These are phyloP conservation scores for Acanthopagrus latus DNA, from an alignment of 2,797 vertebrate species.

Conservation along the genomic window DNA sequence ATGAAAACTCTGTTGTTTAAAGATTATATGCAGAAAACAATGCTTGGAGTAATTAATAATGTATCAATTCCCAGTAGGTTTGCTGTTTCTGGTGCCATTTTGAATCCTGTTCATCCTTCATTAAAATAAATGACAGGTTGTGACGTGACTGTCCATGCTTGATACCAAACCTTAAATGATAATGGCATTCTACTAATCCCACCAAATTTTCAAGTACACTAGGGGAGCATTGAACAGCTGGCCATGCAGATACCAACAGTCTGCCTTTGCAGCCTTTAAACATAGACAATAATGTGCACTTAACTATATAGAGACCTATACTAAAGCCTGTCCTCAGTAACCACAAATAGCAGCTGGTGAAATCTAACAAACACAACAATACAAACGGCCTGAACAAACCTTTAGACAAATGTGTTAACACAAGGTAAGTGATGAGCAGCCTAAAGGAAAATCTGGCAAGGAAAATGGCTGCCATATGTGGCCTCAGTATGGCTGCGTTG, in stretches of 20 bases:
- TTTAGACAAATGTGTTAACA: constrained; percentile 18
- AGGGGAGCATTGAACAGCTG: background rate
- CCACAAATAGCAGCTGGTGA: background rate
- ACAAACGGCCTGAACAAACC: constrained; percentile 2
- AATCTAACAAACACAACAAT: background rate
- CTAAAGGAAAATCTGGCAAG: constrained; percentile 69
- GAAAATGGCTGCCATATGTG: constrained; percentile 73
- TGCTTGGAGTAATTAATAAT: no score
- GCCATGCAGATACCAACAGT: no score
- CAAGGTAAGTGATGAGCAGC: constrained; percentile 37
- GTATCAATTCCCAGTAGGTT: no score
- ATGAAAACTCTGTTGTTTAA: no score
- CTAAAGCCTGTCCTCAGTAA: background rate
- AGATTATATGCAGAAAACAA: no score
- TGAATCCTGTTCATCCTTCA: background rate
- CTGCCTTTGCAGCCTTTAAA: no score
- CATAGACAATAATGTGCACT: no score
- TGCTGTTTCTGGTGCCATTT: no score
- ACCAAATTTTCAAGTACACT: background rate
- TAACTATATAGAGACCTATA: background rate
- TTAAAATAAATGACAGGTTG: background rate
- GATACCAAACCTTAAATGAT: background rate
- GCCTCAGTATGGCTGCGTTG: constrained; percentile 66
- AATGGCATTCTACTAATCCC: background rate
- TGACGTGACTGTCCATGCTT: background rate